These are phyloP conservation scores for Paracentrotus lividus DNA, from an alignment of 53 echinoderm and acorn worm genomes.

Conservation along the genomic window DNA sequence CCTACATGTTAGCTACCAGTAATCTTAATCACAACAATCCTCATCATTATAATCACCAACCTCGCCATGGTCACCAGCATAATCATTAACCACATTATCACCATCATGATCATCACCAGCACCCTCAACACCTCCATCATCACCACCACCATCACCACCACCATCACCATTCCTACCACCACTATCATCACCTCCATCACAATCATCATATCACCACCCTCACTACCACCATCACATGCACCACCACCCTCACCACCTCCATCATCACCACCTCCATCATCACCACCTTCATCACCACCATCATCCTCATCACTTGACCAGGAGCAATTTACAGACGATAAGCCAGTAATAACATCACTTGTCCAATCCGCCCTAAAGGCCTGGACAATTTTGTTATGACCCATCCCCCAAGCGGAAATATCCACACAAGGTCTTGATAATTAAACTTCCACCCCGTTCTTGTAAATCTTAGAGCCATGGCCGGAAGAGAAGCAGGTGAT, in stretches of 20 bases:
- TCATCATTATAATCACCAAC: no score
- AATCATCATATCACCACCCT: background rate
- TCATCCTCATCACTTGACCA: background rate
- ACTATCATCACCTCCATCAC: background rate
- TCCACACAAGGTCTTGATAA: conserved; percentile 16
- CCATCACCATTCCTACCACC: background rate
- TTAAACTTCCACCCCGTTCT: conserved; percentile 50
- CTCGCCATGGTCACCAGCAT: background rate
- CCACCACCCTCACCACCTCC: background rate
- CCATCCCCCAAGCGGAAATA: conserved; percentile 42
- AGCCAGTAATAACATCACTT: background rate
- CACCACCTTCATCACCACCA: conserved; percentile 14
- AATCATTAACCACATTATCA: background rate
- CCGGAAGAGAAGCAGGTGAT: conserved; percentile 29
- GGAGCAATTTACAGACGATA: background rate
- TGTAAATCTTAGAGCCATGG: conserved; percentile 10
- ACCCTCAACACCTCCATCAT: no score
- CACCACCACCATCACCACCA: background rate
- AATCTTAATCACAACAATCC: no score
- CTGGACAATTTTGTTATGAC: background rate
- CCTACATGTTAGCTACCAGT: no score
- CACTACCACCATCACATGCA: background rate
- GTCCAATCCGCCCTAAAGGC: background rate
- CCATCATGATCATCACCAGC: background rate
- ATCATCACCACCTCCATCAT: background rate